Evolutionary conservation across 2,113 vertebrate genomes (phyloP).

Genomic region (Fregata magnificens): DNA sequence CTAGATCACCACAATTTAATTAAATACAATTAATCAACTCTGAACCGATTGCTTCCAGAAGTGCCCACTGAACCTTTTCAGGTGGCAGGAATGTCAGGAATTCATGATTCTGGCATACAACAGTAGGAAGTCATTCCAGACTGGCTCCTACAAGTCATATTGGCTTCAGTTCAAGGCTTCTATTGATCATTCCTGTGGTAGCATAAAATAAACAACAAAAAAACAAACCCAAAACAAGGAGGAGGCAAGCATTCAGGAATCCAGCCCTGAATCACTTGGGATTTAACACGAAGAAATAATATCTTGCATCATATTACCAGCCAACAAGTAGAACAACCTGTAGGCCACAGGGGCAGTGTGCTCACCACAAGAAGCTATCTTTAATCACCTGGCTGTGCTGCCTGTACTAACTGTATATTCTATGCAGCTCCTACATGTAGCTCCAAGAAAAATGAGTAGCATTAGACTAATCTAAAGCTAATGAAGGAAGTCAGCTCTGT

Average conservation of each 20-base stretch:
- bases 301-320: background rate
- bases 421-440: background rate
- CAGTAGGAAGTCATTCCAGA: background rate
- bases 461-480: background rate
- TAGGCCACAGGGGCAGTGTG: background rate
- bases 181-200: background rate
- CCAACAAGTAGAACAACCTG: background rate
- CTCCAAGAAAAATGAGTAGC: background rate
- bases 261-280: background rate
- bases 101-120: background rate
- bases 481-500: background rate
- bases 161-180: background rate
- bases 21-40: background rate
- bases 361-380: background rate
- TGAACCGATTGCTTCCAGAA: background rate
- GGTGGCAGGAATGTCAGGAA: conserved; percentile 10
- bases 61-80: background rate
- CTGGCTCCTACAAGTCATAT: background rate
- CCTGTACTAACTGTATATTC: background rate
- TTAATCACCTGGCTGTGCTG: background rate
- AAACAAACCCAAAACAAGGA: background rate
- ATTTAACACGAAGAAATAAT: background rate
- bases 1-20: background rate
- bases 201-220: background rate
- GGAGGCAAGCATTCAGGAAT: background rate